Evolutionary conservation across 2,797 vertebrate genomes (phyloP), one percentile per base, ranked within the genome.

Genomic region (Todus mexicanus): DNA sequence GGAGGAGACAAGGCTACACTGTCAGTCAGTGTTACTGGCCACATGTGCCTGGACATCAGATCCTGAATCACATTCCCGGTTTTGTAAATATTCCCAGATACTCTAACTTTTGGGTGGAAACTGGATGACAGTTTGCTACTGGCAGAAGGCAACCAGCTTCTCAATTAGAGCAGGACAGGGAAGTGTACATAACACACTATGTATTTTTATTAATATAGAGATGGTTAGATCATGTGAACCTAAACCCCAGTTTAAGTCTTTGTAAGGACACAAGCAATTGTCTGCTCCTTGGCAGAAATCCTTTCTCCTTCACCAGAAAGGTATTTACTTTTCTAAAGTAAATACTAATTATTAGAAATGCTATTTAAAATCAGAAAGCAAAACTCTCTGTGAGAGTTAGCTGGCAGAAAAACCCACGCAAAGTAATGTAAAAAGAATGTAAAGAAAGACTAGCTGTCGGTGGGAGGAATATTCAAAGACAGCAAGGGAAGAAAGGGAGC

Each of bases 361-460:
- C 7, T 75, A 35, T 63, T 94, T 91, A 76, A 91, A 84, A 71
- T 45, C 53, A 74, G 60, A 93, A 92, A 79, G 56, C n/a, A 29
- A 83, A 75, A 88, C 37, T 71, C 47, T 74, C 63, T 21, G n/a
- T 59, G 69, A 53, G 50, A 81, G 20, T 61, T 89, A 86, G 40
- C 33, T 56, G 78, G 33, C 82, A 95, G 71, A 60, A 77, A 92
- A 91, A 54, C 73, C 70, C 66, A 91, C 35, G 2, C 81, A 81
- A 84, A 76, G 19, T 64, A 82, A 78, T 6, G 56, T 47, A 94
- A 86, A 90, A 95, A 78, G 76, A 50, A 80, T 29, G 48, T 83
- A 87, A 93, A 93, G 86, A 95, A 88, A 91, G 75, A 91, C 77
- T 63, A 65, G 73, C 78, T 92, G 73, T 95, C 6, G 4, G 81